Base-by-base conservation (phyloP, 2,113 vertebrate species). In the Arizona elegans region DNA sequence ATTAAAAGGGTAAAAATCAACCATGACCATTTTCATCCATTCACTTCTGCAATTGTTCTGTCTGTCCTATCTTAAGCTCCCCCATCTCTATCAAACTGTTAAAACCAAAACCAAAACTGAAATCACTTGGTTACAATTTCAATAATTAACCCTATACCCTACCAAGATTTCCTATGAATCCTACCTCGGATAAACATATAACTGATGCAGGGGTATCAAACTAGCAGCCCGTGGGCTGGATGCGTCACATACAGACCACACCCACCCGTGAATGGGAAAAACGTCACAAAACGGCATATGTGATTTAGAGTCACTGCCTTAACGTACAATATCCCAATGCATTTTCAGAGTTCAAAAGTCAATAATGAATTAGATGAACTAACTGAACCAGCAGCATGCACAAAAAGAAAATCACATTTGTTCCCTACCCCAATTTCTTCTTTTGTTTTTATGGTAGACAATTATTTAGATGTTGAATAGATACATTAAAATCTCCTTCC, bases 241-340 rank as follows among this genome's bases (percentile, higher is more conserved):
- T 17, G 54, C 15, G 0, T 55, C 15, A 55, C 15, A 13, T 0
- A 55, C 0, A 55, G 15, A 13, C 3, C 3, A 17, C 1, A 4
- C 13, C 54, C 15, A 55, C 11, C 54, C 54, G 3, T 5, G 15
- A 55, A 55, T 17, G 13, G 15, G 15, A 55, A 55, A 55, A 55
- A 15, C 3, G 1, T 17, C 54, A 17, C 4, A 4, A 17, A 17
- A 15, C 15, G 1, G 17, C 54, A 55, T 1, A 3, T 55, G 54
- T 55, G 54, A 59, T 59, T 26, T 59, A 59, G 23, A 59, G 23
- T 59, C 23, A 3, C 23, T 38, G 70, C 15, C 70, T 81, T 81
- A 81, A 38, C 9, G 70, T 33, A 70, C 13, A 70, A 33, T 70
- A 75, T 38, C 70, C 7, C 17, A 81, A 7, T 38, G 33, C 17